Evolutionary conservation across 2,888 invertebrate genomes (phyloP), one percentile per base, ranked within the genome.

Genomic region (Piscicola geometra): DNA sequence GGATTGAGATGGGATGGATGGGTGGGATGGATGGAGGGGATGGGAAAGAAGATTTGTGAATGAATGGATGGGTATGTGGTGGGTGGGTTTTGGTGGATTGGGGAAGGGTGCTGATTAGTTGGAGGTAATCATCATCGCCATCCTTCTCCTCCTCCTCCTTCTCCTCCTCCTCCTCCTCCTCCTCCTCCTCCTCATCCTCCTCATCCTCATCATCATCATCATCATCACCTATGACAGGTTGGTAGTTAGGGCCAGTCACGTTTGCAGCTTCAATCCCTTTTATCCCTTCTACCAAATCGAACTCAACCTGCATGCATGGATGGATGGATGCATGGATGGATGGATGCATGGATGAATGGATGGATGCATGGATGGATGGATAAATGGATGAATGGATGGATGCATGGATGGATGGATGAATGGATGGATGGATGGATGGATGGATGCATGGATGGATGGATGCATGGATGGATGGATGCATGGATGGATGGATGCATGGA

Each of bases 171-270:
- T 41, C 60, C 9, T 25, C 21, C 9, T 56, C n/a, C 3, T 56
- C n/a, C 5, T 25, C 21, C 3, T 56, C 60, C 9, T 56, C 60
- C 9, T 56, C 60, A 56, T 25, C 60, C 9, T 56, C n/a, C 3
- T 56, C n/a, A 25, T 25, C 21, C 3, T 56, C 60, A 56, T 56
- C 60, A 56, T 56, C 60, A 56, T 25, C 60, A 56, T 56, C 25
- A 41, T 41, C 21, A 9, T n/a, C 21, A 79, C 91, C 76, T 28
- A 71, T 64, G 60, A 88, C 97, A 67, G 94, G 91, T 84, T 91
- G 92, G 79, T 97, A 97, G 79, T 91, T 91, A 79, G 96, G 95
- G 75, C 97, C 97, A 81, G 96, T 98, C 79, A 98, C 97, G 86
- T 94, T 94, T 82, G 95, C 93, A 81, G 97, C 97, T 87, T 97